phyloP scores from a whole-genome alignment of 2,113 vertebrate genomes.

The Polyodon spathula region DNA sequence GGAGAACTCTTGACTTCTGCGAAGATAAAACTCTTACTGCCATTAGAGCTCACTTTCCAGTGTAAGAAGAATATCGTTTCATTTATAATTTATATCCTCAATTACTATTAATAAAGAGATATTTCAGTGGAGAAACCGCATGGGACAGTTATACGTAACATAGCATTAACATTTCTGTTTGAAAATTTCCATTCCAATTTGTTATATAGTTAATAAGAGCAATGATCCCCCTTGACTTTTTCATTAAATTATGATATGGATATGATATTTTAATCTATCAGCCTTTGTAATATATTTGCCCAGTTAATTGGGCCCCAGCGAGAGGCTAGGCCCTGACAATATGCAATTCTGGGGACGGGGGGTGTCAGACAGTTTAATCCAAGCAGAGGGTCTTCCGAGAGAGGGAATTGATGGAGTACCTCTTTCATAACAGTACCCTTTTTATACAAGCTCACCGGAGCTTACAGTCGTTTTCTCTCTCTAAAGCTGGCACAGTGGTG shows the following conservation, averaged over 20 bases:
- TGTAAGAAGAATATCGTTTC: conserved; percentile 85
- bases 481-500: too few species aligned
- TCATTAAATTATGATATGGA: conserved; percentile 98
- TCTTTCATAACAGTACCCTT: too few species aligned
- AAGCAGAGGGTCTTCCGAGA: too few species aligned
- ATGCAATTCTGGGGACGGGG: conserved; percentile 6
- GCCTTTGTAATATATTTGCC: conserved; percentile 95
- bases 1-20: too few species aligned
- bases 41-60: conserved; percentile 89
- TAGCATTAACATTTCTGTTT: conserved; percentile 99
- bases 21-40: too few species aligned
- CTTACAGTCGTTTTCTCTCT: too few species aligned
- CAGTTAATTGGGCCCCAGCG: conserved; percentile 92
- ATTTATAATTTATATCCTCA: conserved; percentile 99
- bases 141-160: conserved; percentile 96
- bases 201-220: conserved; percentile 98
- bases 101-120: conserved; percentile 99
- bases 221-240: conserved; percentile 98
- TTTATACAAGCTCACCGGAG: too few species aligned
- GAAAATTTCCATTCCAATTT: conserved; percentile 98
- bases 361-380: background rate
- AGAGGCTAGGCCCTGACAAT: conserved; percentile 56
- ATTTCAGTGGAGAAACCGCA: conserved; percentile 83
- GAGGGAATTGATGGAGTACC: too few species aligned
- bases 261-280: conserved; percentile 99